Base-by-base conservation (phyloP, 2,797 vertebrate species). In the Enteromius unitaeniatus region DNA sequence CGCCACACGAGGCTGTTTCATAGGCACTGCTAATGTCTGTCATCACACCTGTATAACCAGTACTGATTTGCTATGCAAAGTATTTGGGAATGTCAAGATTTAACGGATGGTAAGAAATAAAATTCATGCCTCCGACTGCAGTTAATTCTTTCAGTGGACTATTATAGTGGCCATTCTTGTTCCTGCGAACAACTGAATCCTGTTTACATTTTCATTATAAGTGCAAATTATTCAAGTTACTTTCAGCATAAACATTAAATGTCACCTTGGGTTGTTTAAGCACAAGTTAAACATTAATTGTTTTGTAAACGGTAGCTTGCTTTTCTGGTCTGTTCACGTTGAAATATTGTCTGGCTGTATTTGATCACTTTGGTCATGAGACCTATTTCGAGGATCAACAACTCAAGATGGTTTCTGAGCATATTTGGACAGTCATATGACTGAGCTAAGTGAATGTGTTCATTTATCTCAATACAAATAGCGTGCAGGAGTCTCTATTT, bases 31-130 rank as follows among this genome's bases (percentile, higher is more conserved):
- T 47, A 21, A 7, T 81, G 53, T 81, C 53, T 60, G 13, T 72
- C 65, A 40, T 53, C 69, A 60, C 53, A 34, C 51, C 6, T 23
- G 21, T 64, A 26, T 13, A 47, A 40, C 42, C 47, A 10, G 28
- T 75, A 58, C 15, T 74, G 28, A 65, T 75, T 82, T 75, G 45
- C 45, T 65, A 65, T 65, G 80, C 70, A 75, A 82, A 82, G 55
- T 74, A 51, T 65, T 26, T 14, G 1, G 14, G 58, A 65, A 45
- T 6, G 0, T 82, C 21, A 51, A 11, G 4, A 23, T 81, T 34
- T 81, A 81, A 81, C 26, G 1, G 26, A 23, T 21, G 51, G 51
- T 0, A 68, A 68, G 47, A 31, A 65, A 58, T 28, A 3, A 55
- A 58, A 26, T 42, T 55, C 15, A 37, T 19, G 21, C 19, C 34